phyloP scores from a whole-genome alignment of 2,888 invertebrate genomes.

The Helleia helle region DNA sequence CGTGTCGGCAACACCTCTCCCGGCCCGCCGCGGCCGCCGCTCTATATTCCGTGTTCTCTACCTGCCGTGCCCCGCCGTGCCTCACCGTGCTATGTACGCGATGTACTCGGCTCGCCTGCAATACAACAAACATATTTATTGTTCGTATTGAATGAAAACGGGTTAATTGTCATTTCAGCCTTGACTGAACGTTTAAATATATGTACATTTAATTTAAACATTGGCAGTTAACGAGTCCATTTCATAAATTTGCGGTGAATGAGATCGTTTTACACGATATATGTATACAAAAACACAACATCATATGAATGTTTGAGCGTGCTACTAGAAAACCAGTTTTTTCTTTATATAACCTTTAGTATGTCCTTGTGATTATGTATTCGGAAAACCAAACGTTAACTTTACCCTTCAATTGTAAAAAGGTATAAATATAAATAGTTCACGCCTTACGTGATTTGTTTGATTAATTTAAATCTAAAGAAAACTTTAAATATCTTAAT shows the following conservation, averaged over 20 bases:
- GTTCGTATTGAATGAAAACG: slow-evolving; percentile 11
- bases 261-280: not conserved
- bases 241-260: not conserved
- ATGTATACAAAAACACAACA: slow-evolving; percentile 2
- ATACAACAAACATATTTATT: slow-evolving; percentile 4
- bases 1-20: slow-evolving; percentile 35
- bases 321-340: slow-evolving; percentile 10
- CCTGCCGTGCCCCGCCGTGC: slow-evolving; percentile 18
- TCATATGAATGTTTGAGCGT: not conserved
- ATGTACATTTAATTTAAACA: not conserved
- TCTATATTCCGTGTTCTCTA: slow-evolving; percentile 23
- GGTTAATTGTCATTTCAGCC: slow-evolving; percentile 8
- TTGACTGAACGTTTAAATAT: slow-evolving; percentile 8
- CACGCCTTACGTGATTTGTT: no score
- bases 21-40: slow-evolving; percentile 26
- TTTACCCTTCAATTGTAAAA: not conserved
- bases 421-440: not conserved
- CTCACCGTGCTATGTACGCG: slow-evolving; percentile 4
- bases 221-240: not conserved
- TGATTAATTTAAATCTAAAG: no score
- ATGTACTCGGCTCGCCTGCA: no score
- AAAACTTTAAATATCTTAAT: no score
- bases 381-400: slow-evolving; percentile 1
- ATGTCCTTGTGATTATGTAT: slow-evolving; percentile 10
- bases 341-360: slow-evolving; percentile 6